Base-by-base conservation (phyloP, 2,888 invertebrate genomes). In the Galerucella pusilla region DNA sequence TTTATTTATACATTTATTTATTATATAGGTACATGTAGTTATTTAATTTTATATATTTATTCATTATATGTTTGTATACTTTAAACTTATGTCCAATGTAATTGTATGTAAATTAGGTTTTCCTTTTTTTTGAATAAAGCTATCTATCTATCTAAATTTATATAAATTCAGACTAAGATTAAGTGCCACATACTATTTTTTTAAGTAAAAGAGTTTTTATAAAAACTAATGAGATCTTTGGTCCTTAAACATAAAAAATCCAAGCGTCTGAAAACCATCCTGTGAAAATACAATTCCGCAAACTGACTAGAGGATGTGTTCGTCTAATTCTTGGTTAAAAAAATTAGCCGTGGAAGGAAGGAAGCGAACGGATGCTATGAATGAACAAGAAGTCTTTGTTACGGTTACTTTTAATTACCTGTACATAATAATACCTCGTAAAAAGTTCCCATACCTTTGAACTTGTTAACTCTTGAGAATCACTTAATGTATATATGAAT, bases 391-490 rank as follows among this genome's bases (percentile, higher is more conserved):
- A 71, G 54, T 65, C 71, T 71, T 71, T 74, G 70, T 67, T 74
- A 70, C 70, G 74, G 74, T 74, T 74, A 60, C 6, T 61, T 70
- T 71, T 74, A 74, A 74, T 74, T 74, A 74, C 70, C 74, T 74
- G 54, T 71, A 70, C 7, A 42, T 71, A 74, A 74, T 74, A 66
- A 74, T 61, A 57, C 54, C 42, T 42, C 68, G 54, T 60, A 73
- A 73, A 74, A 74, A 74, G 70, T 74, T 74, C 74, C 74, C 74
- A 74, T 65, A 70, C 74, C 70, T 70, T 66, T 74, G 66, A 70
- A 70, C 74, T 71, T 67, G 60, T 54, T 74, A 61, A 68, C 46
- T 45, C 64, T n/a, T 65, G 71, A 64, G 71, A 71, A 71, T 35
- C 65, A 65, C 57, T 70, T 64, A 25, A 54, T 42, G 28, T 28